Evolutionary conservation across 2,888 invertebrate species (phyloP).

Genomic region (Galeruca laticollis): DNA sequence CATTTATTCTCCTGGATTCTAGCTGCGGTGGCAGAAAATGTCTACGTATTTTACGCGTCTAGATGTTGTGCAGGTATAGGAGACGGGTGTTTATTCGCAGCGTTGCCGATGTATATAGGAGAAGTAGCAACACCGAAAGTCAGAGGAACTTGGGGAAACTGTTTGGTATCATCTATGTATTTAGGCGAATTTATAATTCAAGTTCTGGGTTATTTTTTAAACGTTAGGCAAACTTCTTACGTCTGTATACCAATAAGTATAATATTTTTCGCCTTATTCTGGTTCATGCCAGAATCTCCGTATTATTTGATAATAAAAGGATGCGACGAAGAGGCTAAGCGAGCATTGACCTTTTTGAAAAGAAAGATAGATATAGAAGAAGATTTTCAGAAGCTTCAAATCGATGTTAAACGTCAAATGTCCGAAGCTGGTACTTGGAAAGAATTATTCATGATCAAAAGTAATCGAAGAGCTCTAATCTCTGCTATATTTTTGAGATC

Average conservation of each 20-base stretch:
- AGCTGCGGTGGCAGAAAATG: constrained; percentile 49
- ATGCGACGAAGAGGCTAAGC: constrained; percentile 49
- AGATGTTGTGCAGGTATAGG: constrained; percentile 55
- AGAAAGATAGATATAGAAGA: constrained; percentile 51
- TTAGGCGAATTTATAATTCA: constrained; percentile 60
- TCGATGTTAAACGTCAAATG: constrained; percentile 57
- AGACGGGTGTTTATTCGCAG: constrained; percentile 53
- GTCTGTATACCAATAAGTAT: constrained; percentile 72
- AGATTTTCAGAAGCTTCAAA: constrained; percentile 52
- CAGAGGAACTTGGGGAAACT: constrained; percentile 58
- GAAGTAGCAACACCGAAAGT: constrained; percentile 58
- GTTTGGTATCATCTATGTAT: constrained; percentile 51
- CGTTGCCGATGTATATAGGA: constrained; percentile 57
- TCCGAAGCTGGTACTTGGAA: constrained; percentile 59
- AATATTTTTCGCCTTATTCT: constrained; percentile 70
- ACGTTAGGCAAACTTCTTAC: constrained; percentile 69
- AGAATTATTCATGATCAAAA: constrained; percentile 55
- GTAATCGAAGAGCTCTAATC: constrained; percentile 56
- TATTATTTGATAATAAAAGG: constrained; percentile 56
- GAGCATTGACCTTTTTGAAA: constrained; percentile 51
- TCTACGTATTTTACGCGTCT: constrained; percentile 57
- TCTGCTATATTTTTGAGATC: constrained; percentile 55
- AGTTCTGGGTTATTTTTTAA: constrained; percentile 69
- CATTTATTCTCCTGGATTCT: constrained; percentile 54
- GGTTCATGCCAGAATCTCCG: constrained; percentile 72